Evolutionary conservation across 2,888 invertebrate genomes (phyloP), one percentile per base, ranked within the genome.

Genomic region (Keiferia lycopersicella): DNA sequence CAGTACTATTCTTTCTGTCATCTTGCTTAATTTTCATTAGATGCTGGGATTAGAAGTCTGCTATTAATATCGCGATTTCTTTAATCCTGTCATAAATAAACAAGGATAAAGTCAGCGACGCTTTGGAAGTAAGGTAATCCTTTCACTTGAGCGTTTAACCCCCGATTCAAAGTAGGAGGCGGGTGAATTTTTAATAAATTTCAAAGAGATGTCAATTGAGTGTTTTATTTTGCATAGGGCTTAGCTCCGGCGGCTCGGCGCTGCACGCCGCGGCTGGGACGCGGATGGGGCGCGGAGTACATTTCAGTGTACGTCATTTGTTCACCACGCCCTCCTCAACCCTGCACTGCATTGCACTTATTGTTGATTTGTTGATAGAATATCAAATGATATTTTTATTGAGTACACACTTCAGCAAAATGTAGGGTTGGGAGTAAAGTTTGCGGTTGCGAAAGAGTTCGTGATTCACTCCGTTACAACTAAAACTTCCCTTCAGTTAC

Each of bases 141-240:
- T 88, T 90, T 87, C 86, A 76, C 85, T 84, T 83, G 82, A 88
- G 82, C 86, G 79, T 87, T 90, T 89, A 90, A 88, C 87, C 88
- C 83, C 84, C 87, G 80, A 80, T 86, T 86, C 84, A 81, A 86
- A 88, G 84, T 87, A 80, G 80, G 88, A 90, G 86, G 86, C 80
- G 76, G 72, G 80, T 91, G 88, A 89, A 91, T 91, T 87, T 90
- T 91, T 91, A 90, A 91, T 90, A 91, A 87, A 88, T 90, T 89
- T 90, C 88, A 87, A 88, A 88, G 87, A 88, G 88, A 91, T 87
- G 91, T 89, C 91, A 91, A 89, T 89, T 81, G 89, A 80, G 88
- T 88, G 86, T 89, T 91, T 91, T 91, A 91, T 91, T 91, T 91
- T 91, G 91, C 91, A 91, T 91, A 90, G 88, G 84, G 89, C 82